Conservation (phyloP, 2,888 invertebrate genomes). For the Lepidochrysops patricia region DNA sequence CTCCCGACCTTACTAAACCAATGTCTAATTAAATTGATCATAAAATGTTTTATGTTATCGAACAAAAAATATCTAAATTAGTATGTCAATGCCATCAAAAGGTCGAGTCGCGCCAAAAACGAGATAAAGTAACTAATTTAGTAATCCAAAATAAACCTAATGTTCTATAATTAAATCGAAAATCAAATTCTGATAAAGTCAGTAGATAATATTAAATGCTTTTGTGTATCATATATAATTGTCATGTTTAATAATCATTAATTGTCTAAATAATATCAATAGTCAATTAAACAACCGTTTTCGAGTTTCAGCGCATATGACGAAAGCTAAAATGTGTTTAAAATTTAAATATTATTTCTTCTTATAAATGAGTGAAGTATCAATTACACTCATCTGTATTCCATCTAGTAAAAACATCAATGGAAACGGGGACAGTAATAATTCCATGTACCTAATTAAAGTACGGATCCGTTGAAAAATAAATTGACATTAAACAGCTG, state of each 20-base stretch:
- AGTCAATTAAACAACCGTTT: no score
- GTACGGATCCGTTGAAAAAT: no score
- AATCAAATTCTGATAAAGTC: background rate
- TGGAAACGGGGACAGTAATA: background rate
- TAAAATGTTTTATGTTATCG: conserved; percentile 9
- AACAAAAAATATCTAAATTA: conserved; percentile 6
- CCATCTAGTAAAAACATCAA: background rate
- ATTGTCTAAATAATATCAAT: no score
- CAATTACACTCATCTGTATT: background rate
- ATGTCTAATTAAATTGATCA: conserved; percentile 1
- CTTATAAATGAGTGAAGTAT: no score
- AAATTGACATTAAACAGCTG: no score
- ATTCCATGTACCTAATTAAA: no score
- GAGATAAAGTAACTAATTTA: conserved; percentile 1
- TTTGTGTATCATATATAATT: no score
- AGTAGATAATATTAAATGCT: no score
- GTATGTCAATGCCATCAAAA: background rate
- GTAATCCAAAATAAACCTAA: background rate
- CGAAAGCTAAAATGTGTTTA: no score
- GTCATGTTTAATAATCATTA: no score
- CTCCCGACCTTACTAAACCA: background rate
- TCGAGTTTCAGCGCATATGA: no score
- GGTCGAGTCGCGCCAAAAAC: background rate
- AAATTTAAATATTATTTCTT: no score
- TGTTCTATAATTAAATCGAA: background rate